These are phyloP conservation scores for Philotrypesis tridentata DNA, from an alignment of 1,140 invertebrate species.

Conservation along the genomic window DNA sequence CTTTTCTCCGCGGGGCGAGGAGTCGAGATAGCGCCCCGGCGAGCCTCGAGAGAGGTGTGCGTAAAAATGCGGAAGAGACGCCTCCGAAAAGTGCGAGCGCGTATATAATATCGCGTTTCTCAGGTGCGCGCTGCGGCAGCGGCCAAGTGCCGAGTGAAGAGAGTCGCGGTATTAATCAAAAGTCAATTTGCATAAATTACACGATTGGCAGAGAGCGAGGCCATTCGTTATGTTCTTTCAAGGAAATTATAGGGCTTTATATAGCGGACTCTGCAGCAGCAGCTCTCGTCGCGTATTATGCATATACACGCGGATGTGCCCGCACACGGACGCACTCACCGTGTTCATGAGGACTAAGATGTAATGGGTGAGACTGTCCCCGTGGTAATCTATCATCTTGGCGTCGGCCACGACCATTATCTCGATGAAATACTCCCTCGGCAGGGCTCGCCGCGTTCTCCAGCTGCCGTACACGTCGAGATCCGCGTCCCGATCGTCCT, in stretches of 20 bases:
- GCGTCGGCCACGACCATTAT: constrained; percentile 86
- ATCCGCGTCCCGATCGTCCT: constrained; percentile 51
- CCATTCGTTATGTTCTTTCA: constrained; percentile 10
- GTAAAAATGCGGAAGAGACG: background rate
- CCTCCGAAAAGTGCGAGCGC: background rate
- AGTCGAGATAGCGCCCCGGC: no score
- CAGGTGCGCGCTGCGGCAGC: no score
- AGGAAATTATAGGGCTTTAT: background rate
- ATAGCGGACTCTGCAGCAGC: no score
- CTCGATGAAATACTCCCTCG: constrained; percentile 84
- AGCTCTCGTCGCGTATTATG: no score
- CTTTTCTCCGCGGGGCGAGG: no score
- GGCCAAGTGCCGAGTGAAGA: background rate
- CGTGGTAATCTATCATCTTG: constrained; percentile 86
- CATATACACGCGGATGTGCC: no score
- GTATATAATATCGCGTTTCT: background rate
- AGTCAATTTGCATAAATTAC: constrained; percentile 23
- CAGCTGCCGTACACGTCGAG: constrained; percentile 54
- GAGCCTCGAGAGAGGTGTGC: background rate
- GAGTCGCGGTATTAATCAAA: constrained; percentile 4
- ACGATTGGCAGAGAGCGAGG: background rate
- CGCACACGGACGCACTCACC: constrained; percentile 70
- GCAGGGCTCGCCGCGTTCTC: constrained; percentile 65
- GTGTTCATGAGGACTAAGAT: constrained; percentile 88
- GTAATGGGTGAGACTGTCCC: constrained; percentile 78